Percentiles rank a stretch among this genome's conserved stretches.
phyloP scores from a whole-genome alignment of 1,140 invertebrate species.

The Ceratina calcarata region DNA sequence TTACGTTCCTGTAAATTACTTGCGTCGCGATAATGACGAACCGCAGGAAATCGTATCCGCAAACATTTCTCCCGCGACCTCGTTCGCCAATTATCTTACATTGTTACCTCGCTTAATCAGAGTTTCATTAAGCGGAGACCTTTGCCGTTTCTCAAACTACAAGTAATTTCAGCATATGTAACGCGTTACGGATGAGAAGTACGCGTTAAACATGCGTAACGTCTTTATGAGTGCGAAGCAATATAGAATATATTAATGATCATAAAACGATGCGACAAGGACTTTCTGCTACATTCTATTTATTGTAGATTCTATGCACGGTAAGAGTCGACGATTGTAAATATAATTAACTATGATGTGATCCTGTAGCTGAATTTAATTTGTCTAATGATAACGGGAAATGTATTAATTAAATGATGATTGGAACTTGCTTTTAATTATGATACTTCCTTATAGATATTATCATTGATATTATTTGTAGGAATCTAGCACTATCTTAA shows the following conservation, averaged over 20 bases:
- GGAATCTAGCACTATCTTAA: too few species aligned
- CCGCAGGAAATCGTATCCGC: slow-evolving; percentile 21
- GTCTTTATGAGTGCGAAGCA: too few species aligned
- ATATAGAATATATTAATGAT: not conserved
- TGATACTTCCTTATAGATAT: too few species aligned
- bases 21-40: slow-evolving; percentile 32
- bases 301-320: not conserved
- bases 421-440: too few species aligned
- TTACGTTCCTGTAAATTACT: slow-evolving; percentile 29
- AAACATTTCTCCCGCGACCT: slow-evolving; percentile 15
- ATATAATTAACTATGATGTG: too few species aligned
- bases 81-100: slow-evolving; percentile 8
- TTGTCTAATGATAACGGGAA: too few species aligned
- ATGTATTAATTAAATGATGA: too few species aligned
- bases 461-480: too few species aligned
- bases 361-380: too few species aligned
- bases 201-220: too few species aligned
- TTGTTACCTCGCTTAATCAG: slow-evolving; percentile 8
- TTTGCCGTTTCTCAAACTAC: not conserved
- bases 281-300: not conserved
- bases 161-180: not conserved
- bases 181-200: not conserved
- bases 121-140: slow-evolving; percentile 1
- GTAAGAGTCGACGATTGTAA: too few species aligned
- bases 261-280: not conserved